These are phyloP conservation scores for Anthoscopus minutus DNA, from an alignment of 2,113 vertebrate genomes.

Conservation along the genomic window DNA sequence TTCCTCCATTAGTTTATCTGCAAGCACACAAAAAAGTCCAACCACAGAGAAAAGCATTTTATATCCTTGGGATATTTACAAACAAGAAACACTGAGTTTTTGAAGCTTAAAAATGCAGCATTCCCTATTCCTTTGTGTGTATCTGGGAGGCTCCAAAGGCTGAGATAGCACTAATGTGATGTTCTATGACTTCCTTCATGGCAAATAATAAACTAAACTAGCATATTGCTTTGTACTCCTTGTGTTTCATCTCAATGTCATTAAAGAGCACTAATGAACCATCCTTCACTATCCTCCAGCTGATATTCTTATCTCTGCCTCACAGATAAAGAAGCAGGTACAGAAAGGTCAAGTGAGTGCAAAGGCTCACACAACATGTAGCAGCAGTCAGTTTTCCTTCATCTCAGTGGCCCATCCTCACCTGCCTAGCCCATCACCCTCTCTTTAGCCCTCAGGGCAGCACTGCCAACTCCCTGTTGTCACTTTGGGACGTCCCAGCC, in stretches of 20 bases:
- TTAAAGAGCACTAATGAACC: not conserved
- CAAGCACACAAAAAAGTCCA: constrained; percentile 1
- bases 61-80: not conserved
- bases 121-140: not conserved
- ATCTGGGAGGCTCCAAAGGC: not conserved
- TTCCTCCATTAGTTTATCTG: constrained; percentile 98
- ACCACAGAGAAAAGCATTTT: not conserved
- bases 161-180: not conserved
- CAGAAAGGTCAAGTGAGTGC: not conserved
- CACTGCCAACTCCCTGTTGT: not conserved
- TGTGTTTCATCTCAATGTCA: not conserved
- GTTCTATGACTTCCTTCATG: not conserved
- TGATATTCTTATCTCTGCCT: not conserved
- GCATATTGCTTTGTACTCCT: not conserved
- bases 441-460: not conserved
- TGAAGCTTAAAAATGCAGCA: not conserved
- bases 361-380: not conserved
- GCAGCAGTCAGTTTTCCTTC: not conserved
- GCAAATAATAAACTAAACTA: not conserved
- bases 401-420: not conserved
- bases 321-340: not conserved
- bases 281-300: not conserved
- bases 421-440: not conserved
- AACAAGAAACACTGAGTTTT: not conserved
- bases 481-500: not conserved